Base-by-base conservation (phyloP, 2,888 invertebrate species). In the Conus canariensis region DNA sequence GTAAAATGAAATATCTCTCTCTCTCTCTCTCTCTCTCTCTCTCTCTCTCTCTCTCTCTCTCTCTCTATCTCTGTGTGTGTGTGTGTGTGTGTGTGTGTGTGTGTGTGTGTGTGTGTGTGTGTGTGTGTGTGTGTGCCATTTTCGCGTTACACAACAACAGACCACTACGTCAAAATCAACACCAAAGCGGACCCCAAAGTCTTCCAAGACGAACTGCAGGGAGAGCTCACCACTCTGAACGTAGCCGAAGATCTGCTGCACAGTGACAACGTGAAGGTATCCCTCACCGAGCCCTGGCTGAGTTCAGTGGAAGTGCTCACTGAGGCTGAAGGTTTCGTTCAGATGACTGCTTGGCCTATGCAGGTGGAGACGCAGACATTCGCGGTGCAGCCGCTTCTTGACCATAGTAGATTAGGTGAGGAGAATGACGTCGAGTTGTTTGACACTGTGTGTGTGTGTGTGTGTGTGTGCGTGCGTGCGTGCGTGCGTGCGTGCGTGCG, bases 91-190 rank as follows among this genome's bases (percentile, higher is more conserved):
- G 30, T 30, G 30, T 30, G 30, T 30, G 30, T 30, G 30, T 30
- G 30, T n/a, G 22, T 19, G 19, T 70, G 22, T 70, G 8, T 19
- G 19, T 70, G 70, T 70, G 70, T 70, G 16, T 70, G 22, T 70
- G 70, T 70, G 22, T 70, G 70, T 70, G 22, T 70, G 60, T 60
- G 60, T 60, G 60, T 80, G 45, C 22, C 80, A 45, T 14, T 80
- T 45, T 80, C 80, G 45, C 30, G 30, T 14, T 80, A 30, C 22
- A 30, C 45, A 12, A 3, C 30, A 45, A 16, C 85, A 85, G 85
- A 85, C 60, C 58, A 60, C 22, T 45, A 60, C 85, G 60, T 85
- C 60, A 85, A 85, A 85, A 60, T 85, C 60, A 85, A 85, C 60
- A 85, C 85, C n/a, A n/a, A 60, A 8, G 85, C 83, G 10, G 22